Percentiles rank a stretch among this genome's conserved stretches.
Evolutionary conservation across 1,140 invertebrate genomes (phyloP).

Genomic region (Bradynema listronoti): DNA sequence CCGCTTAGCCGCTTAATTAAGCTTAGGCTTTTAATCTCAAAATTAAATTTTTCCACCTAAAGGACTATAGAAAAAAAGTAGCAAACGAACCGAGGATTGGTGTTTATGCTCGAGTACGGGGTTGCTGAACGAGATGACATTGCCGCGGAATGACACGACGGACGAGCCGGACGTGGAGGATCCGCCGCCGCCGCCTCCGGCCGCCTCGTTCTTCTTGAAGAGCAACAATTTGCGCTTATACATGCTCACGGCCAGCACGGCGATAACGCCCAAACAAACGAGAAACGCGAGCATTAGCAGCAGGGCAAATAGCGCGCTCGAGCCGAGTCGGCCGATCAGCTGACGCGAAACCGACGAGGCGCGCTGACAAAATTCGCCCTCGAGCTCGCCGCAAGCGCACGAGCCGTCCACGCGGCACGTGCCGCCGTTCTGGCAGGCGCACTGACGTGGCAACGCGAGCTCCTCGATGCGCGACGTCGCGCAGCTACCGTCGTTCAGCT

Average conservation of each 20-base stretch:
- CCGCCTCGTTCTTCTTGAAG: constrained; percentile 53
- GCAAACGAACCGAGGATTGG: not conserved
- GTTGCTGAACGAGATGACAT: constrained; percentile 57
- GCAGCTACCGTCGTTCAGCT: constrained; percentile 51
- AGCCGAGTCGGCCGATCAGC: constrained; percentile 43
- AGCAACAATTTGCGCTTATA: constrained; percentile 43
- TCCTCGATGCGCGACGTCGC: constrained; percentile 37
- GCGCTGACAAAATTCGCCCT: constrained; percentile 52
- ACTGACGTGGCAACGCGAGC: constrained; percentile 48
- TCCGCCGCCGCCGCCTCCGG: constrained; percentile 35
- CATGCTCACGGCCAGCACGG: constrained; percentile 41
- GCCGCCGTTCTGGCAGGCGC: constrained; percentile 54
- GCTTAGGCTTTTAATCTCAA: not conserved
- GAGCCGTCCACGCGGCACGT: constrained; percentile 43
- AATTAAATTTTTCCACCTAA: not conserved
- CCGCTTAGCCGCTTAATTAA: constrained; percentile 12
- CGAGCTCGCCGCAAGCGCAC: constrained; percentile 50
- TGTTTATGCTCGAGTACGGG: constrained; percentile 46
- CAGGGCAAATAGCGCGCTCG: constrained; percentile 21
- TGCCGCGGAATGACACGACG: constrained; percentile 53
- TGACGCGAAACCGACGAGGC: constrained; percentile 40
- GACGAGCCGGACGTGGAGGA: constrained; percentile 8
- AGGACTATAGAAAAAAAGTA: constrained; percentile 1
- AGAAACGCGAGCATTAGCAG: constrained; percentile 49
- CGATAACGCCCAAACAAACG: constrained; percentile 39